Percentiles rank a stretch among this genome's conserved stretches.
Conservation (phyloP, 2,888 invertebrate genomes). For the Cepaea hortensis region DNA sequence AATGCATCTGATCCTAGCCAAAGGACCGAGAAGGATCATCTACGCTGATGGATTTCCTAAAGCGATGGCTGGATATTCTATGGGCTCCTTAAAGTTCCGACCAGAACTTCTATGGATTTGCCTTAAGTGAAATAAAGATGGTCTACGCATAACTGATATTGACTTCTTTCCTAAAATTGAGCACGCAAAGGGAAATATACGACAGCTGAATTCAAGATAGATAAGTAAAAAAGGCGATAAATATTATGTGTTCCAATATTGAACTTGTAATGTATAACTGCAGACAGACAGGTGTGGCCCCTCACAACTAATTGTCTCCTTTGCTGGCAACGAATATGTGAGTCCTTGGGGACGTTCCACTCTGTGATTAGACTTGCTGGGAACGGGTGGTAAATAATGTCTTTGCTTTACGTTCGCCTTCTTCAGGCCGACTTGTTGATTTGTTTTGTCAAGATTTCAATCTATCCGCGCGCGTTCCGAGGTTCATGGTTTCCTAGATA, state of each 20-base stretch:
- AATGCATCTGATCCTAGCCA: no score
- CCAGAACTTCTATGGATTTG: neutral
- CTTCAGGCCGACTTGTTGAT: neutral
- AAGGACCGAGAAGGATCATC: no score
- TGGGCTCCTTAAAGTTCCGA: neutral
- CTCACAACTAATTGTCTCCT: constrained; percentile 21
- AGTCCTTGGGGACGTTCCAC: constrained; percentile 8
- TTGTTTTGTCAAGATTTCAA: constrained; percentile 15
- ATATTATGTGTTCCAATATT: neutral
- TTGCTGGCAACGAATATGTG: neutral
- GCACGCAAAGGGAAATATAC: neutral
- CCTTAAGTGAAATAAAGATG: neutral
- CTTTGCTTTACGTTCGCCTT: neutral
- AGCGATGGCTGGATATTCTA: neutral
- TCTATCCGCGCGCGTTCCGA: neutral
- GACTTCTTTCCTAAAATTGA: neutral
- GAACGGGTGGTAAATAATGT: constrained; percentile 22
- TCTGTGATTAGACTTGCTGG: constrained; percentile 15
- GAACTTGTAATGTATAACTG: neutral
- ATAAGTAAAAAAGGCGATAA: neutral
- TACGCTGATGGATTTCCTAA: neutral
- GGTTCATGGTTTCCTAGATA: neutral
- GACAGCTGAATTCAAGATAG: neutral
- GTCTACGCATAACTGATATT: neutral
- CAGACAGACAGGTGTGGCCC: constrained; percentile 1